Percentiles rank a stretch among this genome's conserved stretches.
Evolutionary conservation across 2,113 vertebrate genomes (phyloP).

Genomic region (Odobenus rosmarus): DNA sequence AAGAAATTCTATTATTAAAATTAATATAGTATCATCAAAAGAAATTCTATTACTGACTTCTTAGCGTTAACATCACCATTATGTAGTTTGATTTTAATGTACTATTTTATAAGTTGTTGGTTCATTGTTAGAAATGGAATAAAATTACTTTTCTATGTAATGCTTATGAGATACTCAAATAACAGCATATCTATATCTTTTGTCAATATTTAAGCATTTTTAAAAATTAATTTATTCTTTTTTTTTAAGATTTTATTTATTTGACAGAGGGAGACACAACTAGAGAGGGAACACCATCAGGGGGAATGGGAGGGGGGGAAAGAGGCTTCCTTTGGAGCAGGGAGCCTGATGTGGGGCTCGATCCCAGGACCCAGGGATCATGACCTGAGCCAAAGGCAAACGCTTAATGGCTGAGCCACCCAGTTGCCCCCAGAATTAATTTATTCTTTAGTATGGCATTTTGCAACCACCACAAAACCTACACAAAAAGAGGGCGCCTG

Average conservation of each 20-base stretch:
- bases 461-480: background rate
- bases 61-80: background rate
- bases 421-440: no score
- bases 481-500: background rate
- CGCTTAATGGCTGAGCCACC: no score
- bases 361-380: no score
- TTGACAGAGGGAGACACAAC: no score
- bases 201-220: background rate
- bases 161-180: background rate
- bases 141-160: background rate
- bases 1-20: conserved; percentile 4
- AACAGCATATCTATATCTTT: background rate
- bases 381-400: no score
- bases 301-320: no score
- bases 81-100: background rate
- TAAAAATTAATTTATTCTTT: background rate
- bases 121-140: background rate
- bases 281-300: no score
- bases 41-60: background rate
- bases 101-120: conserved; percentile 4
- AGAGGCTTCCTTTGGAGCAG: no score
- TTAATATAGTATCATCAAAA: background rate
- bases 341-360: no score
- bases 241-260: no score
- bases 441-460: background rate